Conservation (phyloP, 2,888 invertebrate species). For the Ormyrus pomaceus region DNA sequence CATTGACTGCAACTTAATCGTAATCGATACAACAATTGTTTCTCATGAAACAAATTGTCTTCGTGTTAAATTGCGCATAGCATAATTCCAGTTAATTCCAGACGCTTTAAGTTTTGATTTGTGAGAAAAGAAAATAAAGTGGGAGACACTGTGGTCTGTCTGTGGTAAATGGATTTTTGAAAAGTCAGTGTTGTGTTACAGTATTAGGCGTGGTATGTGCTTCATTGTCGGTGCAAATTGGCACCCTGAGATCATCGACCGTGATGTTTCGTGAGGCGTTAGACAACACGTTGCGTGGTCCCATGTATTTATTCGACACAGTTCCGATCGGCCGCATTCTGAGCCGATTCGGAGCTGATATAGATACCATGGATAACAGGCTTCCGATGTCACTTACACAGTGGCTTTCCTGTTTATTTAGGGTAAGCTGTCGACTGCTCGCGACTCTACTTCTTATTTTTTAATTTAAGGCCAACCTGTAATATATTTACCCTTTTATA, state of each 20-base stretch:
- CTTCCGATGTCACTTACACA: conserved; percentile 74
- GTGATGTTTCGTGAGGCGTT: conserved; percentile 77
- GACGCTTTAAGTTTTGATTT: not conserved
- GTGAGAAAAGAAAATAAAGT: not conserved
- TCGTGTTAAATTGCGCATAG: no score
- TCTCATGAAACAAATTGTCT: no score
- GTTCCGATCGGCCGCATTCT: conserved; percentile 81
- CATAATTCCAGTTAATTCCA: no score
- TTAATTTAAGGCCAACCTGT: not conserved
- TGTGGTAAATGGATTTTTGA: conserved; percentile 53
- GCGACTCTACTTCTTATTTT: conserved; percentile 11
- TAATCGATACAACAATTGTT: no score
- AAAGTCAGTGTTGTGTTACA: conserved; percentile 73
- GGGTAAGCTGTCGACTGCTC: conserved; percentile 65
- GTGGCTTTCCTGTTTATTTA: conserved; percentile 70
- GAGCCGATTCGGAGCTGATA: conserved; percentile 80
- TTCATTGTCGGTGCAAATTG: conserved; percentile 79
- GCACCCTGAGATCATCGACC: conserved; percentile 77
- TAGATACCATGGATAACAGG: conserved; percentile 78
- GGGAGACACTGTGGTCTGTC: not conserved
- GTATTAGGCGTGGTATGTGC: conserved; percentile 82
- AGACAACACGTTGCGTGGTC: conserved; percentile 76
- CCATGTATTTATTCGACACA: conserved; percentile 80
- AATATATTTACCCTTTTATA: not conserved
- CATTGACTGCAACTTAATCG: no score